A percentile compares a stretch with the other conserved stretches of the same genome.
phyloP scores from a whole-genome alignment of 2,113 vertebrate species.

The Oenanthe melanoleuca region DNA sequence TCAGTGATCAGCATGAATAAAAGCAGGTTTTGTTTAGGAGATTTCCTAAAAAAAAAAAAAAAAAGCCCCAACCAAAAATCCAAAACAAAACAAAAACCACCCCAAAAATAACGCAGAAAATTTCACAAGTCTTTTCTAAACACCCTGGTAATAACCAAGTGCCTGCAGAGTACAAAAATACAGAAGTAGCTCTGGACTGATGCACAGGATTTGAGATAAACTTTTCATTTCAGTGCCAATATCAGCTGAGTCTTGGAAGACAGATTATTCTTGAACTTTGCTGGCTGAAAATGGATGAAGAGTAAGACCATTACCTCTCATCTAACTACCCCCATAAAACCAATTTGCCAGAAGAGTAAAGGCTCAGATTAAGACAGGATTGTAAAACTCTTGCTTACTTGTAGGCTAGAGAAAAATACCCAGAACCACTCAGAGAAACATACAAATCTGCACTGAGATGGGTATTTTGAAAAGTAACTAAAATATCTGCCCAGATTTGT shows the following conservation, averaged over 20 bases:
- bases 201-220: neutral
- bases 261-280: neutral
- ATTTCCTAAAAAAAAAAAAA: neutral
- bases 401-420: neutral
- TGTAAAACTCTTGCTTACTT: neutral
- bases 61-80: neutral
- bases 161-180: neutral
- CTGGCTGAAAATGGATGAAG: neutral
- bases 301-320: neutral
- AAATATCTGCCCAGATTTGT: rapidly evolving
- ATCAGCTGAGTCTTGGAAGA: neutral
- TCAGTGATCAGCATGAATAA: neutral
- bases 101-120: neutral
- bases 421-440: neutral
- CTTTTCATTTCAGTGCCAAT: neutral
- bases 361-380: neutral
- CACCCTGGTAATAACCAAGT: neutral
- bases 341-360: neutral
- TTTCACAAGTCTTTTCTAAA: neutral
- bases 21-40: neutral
- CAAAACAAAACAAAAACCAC: neutral
- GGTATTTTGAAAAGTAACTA: neutral
- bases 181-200: neutral
- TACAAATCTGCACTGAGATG: neutral
- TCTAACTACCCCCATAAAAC: neutral